Percentiles rank a stretch among this genome's conserved stretches.
phyloP scores from a whole-genome alignment of 2,888 invertebrate species.

The Microdon myrmicae region DNA sequence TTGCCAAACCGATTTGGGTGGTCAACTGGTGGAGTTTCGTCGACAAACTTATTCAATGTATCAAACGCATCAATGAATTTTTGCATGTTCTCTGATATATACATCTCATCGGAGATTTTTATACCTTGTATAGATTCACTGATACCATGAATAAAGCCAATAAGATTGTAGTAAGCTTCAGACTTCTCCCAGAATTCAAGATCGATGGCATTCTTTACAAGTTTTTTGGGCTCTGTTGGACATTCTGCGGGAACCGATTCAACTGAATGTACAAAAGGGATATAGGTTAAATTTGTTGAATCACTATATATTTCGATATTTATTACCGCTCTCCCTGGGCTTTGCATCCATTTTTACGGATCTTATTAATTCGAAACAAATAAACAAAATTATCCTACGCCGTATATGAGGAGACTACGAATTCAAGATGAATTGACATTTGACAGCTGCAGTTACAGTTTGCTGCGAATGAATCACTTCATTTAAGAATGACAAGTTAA shows the following conservation, averaged over 20 bases:
- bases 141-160: slow-evolving; percentile 87
- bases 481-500: too few relatives aligned
- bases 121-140: slow-evolving; percentile 88
- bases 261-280: slow-evolving; percentile 10
- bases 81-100: slow-evolving; percentile 71
- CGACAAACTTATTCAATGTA: slow-evolving; percentile 77
- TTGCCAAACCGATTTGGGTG: slow-evolving; percentile 98
- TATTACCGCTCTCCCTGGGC: too few relatives aligned
- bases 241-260: slow-evolving; percentile 28
- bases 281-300: too few relatives aligned
- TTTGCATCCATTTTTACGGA: too few relatives aligned
- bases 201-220: slow-evolving; percentile 67
- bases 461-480: too few relatives aligned
- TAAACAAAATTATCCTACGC: too few relatives aligned
- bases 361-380: too few relatives aligned
- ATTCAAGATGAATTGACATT: too few relatives aligned
- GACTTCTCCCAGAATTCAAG: slow-evolving; percentile 86
- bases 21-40: slow-evolving; percentile 80
- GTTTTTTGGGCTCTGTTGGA: slow-evolving; percentile 53
- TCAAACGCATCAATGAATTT: slow-evolving; percentile 77
- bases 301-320: too few relatives aligned
- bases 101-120: slow-evolving; percentile 74
- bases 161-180: slow-evolving; percentile 84
- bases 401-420: too few relatives aligned
- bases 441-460: too few relatives aligned